phyloP scores from a whole-genome alignment of 2,113 vertebrate species.

The Carollia perspicillata region DNA sequence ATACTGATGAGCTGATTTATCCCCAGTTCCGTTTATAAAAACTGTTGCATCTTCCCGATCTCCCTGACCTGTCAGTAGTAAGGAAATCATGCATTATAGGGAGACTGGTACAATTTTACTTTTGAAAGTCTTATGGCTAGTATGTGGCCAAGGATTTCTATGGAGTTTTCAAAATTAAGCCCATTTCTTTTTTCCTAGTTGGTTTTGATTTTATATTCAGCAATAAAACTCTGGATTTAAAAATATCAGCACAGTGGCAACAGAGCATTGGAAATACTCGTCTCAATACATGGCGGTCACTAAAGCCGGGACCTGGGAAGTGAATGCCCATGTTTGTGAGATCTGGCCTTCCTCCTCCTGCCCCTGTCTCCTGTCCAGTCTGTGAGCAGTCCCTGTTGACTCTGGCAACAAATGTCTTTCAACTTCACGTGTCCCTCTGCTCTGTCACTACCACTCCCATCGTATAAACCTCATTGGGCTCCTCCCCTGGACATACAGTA shows the following conservation, averaged over 20 bases:
- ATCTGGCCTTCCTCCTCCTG: not conserved
- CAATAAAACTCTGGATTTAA: constrained; percentile 3
- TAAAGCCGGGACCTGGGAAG: not conserved
- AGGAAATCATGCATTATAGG: not conserved
- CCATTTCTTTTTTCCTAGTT: not conserved
- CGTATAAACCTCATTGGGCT: accelerated
- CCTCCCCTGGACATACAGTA: not conserved
- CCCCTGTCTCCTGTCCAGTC: not conserved
- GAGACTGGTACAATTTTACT: not conserved
- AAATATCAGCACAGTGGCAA: not conserved
- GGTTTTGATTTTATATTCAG: not conserved
- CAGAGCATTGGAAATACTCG: not conserved
- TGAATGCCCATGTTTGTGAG: not conserved
- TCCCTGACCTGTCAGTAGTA: not conserved
- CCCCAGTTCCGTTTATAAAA: constrained; percentile 38
- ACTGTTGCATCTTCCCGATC: not conserved
- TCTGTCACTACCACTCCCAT: not conserved
- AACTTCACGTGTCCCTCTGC: not conserved
- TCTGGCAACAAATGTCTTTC: not conserved
- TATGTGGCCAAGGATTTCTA: not conserved
- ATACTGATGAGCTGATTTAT: constrained; percentile 30
- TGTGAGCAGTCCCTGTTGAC: not conserved
- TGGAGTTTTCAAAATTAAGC: constrained; percentile 21
- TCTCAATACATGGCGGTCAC: not conserved
- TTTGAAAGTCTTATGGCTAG: constrained; percentile 8